phyloP scores from a whole-genome alignment of 2,888 invertebrate genomes.

The Patella caerulea region DNA sequence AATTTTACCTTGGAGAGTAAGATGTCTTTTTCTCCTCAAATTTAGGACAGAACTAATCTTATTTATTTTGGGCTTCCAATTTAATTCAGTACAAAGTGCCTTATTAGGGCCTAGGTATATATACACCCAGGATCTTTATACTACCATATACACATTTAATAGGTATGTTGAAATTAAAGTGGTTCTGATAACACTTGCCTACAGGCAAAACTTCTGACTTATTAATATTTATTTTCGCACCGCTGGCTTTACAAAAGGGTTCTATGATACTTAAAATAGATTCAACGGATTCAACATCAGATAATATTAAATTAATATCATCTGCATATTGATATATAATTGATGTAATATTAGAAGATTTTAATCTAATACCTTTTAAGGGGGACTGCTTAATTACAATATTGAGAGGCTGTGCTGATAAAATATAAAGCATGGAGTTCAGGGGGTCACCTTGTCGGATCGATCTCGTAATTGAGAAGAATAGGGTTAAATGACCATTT shows the following conservation, averaged over 20 bases:
- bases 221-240: not conserved
- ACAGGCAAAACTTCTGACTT: not conserved
- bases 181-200: not conserved
- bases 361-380: not conserved
- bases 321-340: not conserved
- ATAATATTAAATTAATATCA: not conserved
- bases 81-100: not conserved
- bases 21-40: not conserved
- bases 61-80: not conserved
- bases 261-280: not conserved
- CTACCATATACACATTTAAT: not conserved
- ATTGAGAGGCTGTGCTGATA: not conserved
- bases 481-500: slow-evolving; percentile 35
- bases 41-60: not conserved
- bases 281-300: not conserved
- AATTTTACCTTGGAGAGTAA: not conserved
- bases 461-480: not conserved
- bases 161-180: not conserved
- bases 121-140: not conserved
- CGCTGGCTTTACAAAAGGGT: not conserved
- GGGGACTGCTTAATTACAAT: not conserved
- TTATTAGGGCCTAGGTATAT: not conserved
- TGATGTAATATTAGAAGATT: not conserved
- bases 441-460: not conserved
- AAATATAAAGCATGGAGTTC: not conserved